phyloP scores from a whole-genome alignment of 2,113 vertebrate species.

The Brienomyrus brachyistius region DNA sequence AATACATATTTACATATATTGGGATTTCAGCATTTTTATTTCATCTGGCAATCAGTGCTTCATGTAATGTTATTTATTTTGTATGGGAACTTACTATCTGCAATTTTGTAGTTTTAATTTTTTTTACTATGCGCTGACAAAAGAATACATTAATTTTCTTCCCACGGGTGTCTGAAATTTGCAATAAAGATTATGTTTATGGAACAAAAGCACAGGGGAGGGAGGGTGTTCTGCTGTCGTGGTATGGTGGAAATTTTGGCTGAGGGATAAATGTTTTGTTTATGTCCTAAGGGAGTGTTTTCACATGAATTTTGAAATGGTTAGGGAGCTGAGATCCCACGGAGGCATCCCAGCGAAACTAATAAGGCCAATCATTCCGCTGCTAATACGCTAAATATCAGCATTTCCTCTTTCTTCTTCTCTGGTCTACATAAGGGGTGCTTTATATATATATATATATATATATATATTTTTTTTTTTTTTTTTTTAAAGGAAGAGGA shows the following conservation, averaged over 20 bases:
- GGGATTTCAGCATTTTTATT: not conserved
- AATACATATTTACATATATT: not conserved
- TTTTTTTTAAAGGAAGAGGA: not conserved
- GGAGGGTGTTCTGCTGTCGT: not conserved
- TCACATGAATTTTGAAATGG: not conserved
- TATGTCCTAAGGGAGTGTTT: not conserved
- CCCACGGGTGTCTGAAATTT: not conserved
- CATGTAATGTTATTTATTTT: not conserved
- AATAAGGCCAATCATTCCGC: not conserved
- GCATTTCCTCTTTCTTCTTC: not conserved
- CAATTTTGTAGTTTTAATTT: not conserved
- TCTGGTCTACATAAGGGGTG: not conserved
- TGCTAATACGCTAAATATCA: not conserved
- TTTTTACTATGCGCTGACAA: not conserved
- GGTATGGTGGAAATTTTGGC: not conserved
- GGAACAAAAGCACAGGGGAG: not conserved
- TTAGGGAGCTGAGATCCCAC: not conserved
- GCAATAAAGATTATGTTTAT: conserved; percentile 3
- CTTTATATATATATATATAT: not conserved
- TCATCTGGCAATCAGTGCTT: not conserved
- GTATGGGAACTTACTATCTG: not conserved
- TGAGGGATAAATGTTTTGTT: conserved; percentile 1
- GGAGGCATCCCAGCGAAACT: not conserved
- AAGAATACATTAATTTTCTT: not conserved
- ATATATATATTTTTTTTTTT: too few species aligned